These are phyloP conservation scores for Steinernema carpocapsae DNA, from an alignment of 2,888 invertebrate species.

Conservation along the genomic window DNA sequence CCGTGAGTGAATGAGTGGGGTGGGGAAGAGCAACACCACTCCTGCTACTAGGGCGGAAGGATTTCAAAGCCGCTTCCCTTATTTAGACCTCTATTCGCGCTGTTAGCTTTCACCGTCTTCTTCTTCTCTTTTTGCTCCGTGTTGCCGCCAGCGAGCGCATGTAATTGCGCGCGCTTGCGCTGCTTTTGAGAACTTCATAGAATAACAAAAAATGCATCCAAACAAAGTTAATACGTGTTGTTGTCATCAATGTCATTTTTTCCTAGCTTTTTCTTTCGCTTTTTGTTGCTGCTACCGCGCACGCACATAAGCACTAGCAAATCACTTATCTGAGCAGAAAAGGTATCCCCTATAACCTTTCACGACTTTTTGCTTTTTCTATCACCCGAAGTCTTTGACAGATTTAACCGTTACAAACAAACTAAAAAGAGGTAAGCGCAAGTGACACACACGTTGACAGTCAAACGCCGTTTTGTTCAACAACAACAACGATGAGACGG, in stretches of 20 bases:
- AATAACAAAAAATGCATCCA: neutral
- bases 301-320: neutral
- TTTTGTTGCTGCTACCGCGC: neutral
- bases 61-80: constrained; percentile 17
- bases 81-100: constrained; percentile 3
- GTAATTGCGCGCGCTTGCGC: neutral
- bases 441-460: too few species aligned
- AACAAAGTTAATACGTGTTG: constrained; percentile 11
- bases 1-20: too few species aligned
- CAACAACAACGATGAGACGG: too few species aligned
- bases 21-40: neutral
- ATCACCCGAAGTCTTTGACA: too few species aligned
- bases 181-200: neutral
- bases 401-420: too few species aligned
- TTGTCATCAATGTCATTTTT: neutral
- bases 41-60: constrained; percentile 20
- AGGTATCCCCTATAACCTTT: too few species aligned
- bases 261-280: neutral
- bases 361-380: too few species aligned
- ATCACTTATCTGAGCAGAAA: too few species aligned
- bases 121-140: neutral
- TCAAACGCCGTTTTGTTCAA: too few species aligned
- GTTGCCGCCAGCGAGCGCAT: neutral
- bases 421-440: too few species aligned
- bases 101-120: neutral